These are phyloP conservation scores for Dendroctonus ponderosae DNA, from an alignment of 1,140 invertebrate genomes.

Conservation along the genomic window DNA sequence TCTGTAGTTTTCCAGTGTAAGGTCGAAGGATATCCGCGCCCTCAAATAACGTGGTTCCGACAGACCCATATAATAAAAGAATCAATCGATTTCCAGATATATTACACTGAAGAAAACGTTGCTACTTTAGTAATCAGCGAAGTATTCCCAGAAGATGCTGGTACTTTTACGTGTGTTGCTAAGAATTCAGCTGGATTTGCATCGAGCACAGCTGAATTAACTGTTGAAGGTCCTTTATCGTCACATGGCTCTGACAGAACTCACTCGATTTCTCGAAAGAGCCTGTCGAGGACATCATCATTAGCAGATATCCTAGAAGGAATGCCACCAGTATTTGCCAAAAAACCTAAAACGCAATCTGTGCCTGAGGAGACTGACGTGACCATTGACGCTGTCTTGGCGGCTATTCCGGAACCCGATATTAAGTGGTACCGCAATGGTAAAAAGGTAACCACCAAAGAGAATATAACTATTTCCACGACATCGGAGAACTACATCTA, in stretches of 20 bases:
- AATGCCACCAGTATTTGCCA: constrained; percentile 89
- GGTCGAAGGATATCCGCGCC: constrained; percentile 84
- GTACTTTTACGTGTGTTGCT: constrained; percentile 93
- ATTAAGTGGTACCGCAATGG: constrained; percentile 80
- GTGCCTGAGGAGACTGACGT: constrained; percentile 78
- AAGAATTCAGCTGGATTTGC: constrained; percentile 94
- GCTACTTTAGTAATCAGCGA: constrained; percentile 91
- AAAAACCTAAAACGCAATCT: constrained; percentile 79
- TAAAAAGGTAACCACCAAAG: constrained; percentile 65
- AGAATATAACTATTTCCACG: constrained; percentile 68
- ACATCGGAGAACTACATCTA: constrained; percentile 91
- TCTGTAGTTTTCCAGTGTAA: constrained; percentile 88
- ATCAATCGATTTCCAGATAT: constrained; percentile 88
- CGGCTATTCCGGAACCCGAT: constrained; percentile 87
- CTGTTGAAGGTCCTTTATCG: constrained; percentile 81
- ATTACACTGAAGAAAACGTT: constrained; percentile 88
- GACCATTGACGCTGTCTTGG: constrained; percentile 78
- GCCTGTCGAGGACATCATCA: constrained; percentile 84
- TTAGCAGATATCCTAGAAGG: constrained; percentile 88
- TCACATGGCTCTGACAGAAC: constrained; percentile 86
- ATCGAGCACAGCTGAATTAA: constrained; percentile 85
- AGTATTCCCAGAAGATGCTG: constrained; percentile 96
- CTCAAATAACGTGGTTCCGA: constrained; percentile 93
- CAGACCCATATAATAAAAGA: constrained; percentile 90
- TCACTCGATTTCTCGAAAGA: constrained; percentile 69